Conservation (phyloP, 2,888 invertebrate species). For the Hermaeophaga mercurialis region DNA sequence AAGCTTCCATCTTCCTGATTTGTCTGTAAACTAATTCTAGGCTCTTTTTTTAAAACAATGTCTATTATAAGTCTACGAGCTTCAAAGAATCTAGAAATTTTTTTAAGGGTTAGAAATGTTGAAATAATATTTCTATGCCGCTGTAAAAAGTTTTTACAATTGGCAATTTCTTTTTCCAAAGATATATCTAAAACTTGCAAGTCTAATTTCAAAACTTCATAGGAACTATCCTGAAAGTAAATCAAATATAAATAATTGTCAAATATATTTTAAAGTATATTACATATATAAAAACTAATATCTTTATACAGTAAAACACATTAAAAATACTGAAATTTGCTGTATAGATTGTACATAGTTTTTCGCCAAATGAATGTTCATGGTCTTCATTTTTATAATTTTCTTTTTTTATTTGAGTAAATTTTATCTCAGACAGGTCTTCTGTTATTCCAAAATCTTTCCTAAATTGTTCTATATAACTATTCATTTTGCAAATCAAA, state of each 20-base stretch:
- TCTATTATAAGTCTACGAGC: constrained; percentile 32
- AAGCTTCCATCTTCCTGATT: constrained; percentile 24
- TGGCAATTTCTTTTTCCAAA: constrained; percentile 30
- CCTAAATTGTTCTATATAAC: constrained; percentile 11
- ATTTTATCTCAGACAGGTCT: constrained; percentile 18
- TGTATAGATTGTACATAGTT: constrained; percentile 28
- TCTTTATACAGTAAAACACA: constrained; percentile 28
- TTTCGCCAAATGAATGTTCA: constrained; percentile 30
- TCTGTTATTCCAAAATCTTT: constrained; percentile 16
- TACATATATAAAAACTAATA: constrained; percentile 36
- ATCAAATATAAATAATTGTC: neutral
- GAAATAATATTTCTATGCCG: constrained; percentile 35
- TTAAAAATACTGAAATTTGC: constrained; percentile 26
- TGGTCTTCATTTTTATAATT: constrained; percentile 20
- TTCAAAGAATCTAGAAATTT: constrained; percentile 34
- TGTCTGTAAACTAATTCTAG: constrained; percentile 21
- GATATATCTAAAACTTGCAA: constrained; percentile 26
- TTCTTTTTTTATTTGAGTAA: constrained; percentile 16
- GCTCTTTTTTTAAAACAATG: constrained; percentile 32
- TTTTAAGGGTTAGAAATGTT: constrained; percentile 31
- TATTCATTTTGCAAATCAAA: constrained; percentile 8
- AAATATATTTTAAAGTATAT: constrained; percentile 7
- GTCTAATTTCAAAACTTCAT: constrained; percentile 36
- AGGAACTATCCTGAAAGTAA: constrained; percentile 32
- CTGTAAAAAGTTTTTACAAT: constrained; percentile 35